Base-by-base conservation (phyloP, 2,797 vertebrate species). In the Anomalospiza imberbis region DNA sequence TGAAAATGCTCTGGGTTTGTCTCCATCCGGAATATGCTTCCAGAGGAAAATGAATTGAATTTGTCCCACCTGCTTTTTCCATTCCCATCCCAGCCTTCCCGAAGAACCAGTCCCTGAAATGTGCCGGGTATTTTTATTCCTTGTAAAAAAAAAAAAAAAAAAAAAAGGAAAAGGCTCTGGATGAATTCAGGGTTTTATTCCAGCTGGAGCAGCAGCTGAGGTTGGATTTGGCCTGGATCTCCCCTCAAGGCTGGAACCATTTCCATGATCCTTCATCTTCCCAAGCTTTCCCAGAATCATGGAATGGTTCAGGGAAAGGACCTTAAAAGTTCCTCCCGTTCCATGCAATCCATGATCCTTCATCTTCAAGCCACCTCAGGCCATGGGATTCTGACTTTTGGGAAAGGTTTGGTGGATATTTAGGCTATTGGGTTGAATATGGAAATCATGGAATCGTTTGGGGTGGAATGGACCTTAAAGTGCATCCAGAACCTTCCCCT, bases 191-290 rank as follows among this genome's bases (percentile, higher is more conserved):
- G 32, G 6, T 51, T 81, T 70, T 70, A 31, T 44, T 51, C 45
- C 78, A 42, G 73, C 36, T 22, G 58, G 73, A 76, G n/a, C 20
- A 38, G 61, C 75, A 10, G 40, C n/a, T 32, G 76, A 38, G 6
- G 12, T 16, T 19, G 78, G 31, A 20, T 25, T 7, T 3, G 21
- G 6, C 34, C 25, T 24, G 31, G 45, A 51, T 34, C 10, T 60
- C 10, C 20, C 55, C 45, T 51, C 13, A 2, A 10, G 25, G 36
- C 0, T 29, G 65, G 20, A 40, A 25, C 5, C 0, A 31, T 42
- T 34, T 36, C 55, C 55, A 13, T 17, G 45, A 20, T 60, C 7
- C 20, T 29, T 58, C 25, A 1, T 7, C 38, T 51, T 81, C 38
- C 55, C 55, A 1, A 42, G 19, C 24, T 8, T 47, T 50, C 6